Evolutionary conservation across 2,888 invertebrate genomes (phyloP).

Genomic region (Theretra japonica): DNA sequence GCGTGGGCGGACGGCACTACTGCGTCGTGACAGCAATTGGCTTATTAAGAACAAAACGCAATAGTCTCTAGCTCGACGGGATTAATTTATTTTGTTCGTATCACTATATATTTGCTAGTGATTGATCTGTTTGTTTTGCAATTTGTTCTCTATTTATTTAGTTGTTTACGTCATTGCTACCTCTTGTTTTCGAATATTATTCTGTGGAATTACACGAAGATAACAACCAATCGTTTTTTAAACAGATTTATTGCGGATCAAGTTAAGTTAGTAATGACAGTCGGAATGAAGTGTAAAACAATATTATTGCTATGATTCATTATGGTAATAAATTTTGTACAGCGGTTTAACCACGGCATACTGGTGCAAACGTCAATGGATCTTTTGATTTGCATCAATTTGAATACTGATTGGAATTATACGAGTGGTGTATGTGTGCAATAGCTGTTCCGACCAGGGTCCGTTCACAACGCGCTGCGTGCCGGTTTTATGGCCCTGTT

Average conservation of each 20-base stretch:
- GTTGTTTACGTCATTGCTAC: conserved; percentile 21
- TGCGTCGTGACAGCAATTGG: conserved; percentile 71
- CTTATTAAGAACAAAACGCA: conserved; percentile 75
- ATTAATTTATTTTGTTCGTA: conserved; percentile 62
- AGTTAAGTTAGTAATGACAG: background rate
- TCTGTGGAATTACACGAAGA: background rate
- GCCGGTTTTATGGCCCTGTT: conserved; percentile 51
- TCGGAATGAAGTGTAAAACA: background rate
- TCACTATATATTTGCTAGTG: conserved; percentile 52
- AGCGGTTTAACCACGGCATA: conserved; percentile 40
- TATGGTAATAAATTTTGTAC: conserved; percentile 37
- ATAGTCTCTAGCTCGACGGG: conserved; percentile 55
- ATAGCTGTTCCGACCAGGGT: conserved; percentile 58
- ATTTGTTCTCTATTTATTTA: conserved; percentile 36
- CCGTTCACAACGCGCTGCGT: conserved; percentile 54
- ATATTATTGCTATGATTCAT: conserved; percentile 1
- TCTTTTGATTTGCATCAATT: conserved; percentile 78
- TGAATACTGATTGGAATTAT: conserved; percentile 78
- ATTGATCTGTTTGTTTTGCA: conserved; percentile 55
- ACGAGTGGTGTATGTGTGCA: conserved; percentile 54
- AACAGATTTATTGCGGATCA: background rate
- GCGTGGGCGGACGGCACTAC: conserved; percentile 66
- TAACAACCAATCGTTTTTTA: background rate
- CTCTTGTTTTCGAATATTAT: background rate
- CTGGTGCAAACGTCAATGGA: conserved; percentile 71